Evolutionary conservation across 2,888 invertebrate species (phyloP).

Genomic region (Amorpha juglandis): DNA sequence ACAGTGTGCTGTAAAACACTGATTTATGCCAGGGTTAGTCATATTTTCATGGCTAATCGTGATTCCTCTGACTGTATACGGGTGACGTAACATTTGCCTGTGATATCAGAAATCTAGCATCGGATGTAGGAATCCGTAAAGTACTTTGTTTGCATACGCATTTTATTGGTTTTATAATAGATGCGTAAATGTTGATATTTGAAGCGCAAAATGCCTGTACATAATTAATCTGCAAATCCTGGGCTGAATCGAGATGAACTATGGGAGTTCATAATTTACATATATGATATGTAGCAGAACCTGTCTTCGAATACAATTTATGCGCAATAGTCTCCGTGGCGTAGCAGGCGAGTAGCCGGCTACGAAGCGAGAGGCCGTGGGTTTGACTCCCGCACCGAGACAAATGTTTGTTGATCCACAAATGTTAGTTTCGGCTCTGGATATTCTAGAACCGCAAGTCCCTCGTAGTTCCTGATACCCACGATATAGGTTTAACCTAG

Average conservation of each 20-base stretch:
- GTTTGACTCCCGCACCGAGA: too few species aligned
- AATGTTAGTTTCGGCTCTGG: too few species aligned
- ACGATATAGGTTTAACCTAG: too few species aligned
- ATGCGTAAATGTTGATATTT: neutral
- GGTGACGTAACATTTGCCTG: conserved; percentile 37
- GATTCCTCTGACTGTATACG: conserved; percentile 31
- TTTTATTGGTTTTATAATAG: neutral
- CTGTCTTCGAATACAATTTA: conserved; percentile 8
- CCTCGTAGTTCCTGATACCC: too few species aligned
- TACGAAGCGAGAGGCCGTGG: too few species aligned
- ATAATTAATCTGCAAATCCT: neutral
- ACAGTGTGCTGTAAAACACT: conserved; percentile 55
- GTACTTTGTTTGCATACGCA: neutral
- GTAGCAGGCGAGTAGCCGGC: too few species aligned
- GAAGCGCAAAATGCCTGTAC: neutral
- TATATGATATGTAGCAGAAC: conserved; percentile 1
- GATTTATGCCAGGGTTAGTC: conserved; percentile 62
- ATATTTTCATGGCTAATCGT: conserved; percentile 46
- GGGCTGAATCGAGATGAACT: neutral
- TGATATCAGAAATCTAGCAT: conserved; percentile 19
- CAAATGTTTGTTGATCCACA: too few species aligned
- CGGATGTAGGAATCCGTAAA: neutral
- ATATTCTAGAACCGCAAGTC: too few species aligned
- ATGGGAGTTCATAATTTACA: conserved; percentile 5
- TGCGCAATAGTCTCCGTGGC: too few species aligned